Evolutionary conservation across 2,888 invertebrate species (phyloP).

Genomic region (Trachelus troglodyta): DNA sequence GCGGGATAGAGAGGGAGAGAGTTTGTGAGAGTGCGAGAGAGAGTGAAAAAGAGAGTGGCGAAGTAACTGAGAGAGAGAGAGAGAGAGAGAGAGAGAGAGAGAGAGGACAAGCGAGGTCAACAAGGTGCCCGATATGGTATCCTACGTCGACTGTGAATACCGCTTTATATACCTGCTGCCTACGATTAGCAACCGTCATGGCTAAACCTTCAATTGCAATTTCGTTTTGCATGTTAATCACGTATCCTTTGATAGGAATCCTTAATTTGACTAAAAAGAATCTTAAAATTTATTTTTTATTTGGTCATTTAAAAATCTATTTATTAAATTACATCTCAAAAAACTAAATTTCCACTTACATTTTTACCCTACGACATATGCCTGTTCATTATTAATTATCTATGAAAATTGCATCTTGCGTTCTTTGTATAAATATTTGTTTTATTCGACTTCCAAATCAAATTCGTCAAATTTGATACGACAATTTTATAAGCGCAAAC

Average conservation of each 20-base stretch:
- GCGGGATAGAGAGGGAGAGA: constrained; percentile 47
- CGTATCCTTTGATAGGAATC: background rate
- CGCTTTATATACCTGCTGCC: constrained; percentile 54
- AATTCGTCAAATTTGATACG: background rate
- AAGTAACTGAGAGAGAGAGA: background rate
- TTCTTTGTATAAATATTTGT: background rate
- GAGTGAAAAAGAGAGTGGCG: constrained; percentile 10
- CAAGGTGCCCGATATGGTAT: constrained; percentile 66
- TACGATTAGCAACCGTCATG: constrained; percentile 52
- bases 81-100: constrained; percentile 12
- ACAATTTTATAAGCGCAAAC: background rate
- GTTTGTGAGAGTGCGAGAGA: constrained; percentile 22
- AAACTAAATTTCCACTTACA: background rate
- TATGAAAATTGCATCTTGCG: background rate
- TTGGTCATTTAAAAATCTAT: background rate
- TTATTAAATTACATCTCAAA: background rate
- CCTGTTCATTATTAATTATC: background rate
- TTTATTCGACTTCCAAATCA: background rate
- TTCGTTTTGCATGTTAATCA: background rate
- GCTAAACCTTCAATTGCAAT: constrained; percentile 39
- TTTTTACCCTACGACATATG: background rate
- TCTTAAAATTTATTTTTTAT: background rate
- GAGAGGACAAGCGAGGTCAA: constrained; percentile 62
- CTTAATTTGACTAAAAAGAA: background rate
- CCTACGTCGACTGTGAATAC: constrained; percentile 57